These are phyloP conservation scores for Passer montanus DNA, from an alignment of 2,113 vertebrate genomes.

Conservation along the genomic window DNA sequence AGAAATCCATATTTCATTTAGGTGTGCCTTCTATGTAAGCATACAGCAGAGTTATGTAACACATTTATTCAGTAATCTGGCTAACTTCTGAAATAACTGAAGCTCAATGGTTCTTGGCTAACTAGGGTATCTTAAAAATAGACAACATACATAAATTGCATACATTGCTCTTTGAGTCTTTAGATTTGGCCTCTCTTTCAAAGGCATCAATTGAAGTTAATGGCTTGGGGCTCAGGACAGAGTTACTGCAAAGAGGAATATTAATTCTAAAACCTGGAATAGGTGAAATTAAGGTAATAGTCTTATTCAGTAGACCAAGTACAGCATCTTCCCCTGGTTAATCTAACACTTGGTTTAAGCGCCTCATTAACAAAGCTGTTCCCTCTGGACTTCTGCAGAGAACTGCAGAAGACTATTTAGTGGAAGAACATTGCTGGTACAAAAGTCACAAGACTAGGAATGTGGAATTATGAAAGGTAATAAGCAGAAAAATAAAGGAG, in stretches of 20 bases:
- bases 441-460: neutral
- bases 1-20: neutral
- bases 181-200: neutral
- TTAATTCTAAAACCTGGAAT: neutral
- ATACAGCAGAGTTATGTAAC: neutral
- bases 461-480: neutral
- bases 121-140: neutral
- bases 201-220: neutral
- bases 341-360: neutral
- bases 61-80: neutral
- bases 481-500: neutral
- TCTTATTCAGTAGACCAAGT: neutral
- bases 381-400: neutral
- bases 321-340: neutral
- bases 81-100: neutral
- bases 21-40: neutral
- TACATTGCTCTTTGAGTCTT: neutral
- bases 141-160: neutral
- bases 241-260: neutral
- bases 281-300: neutral
- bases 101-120: neutral
- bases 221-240: neutral
- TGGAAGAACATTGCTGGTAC: neutral
- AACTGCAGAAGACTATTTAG: neutral
- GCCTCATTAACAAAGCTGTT: neutral